These are phyloP conservation scores for Silvanus unidentatus DNA, from an alignment of 2,888 invertebrate genomes.

Conservation along the genomic window DNA sequence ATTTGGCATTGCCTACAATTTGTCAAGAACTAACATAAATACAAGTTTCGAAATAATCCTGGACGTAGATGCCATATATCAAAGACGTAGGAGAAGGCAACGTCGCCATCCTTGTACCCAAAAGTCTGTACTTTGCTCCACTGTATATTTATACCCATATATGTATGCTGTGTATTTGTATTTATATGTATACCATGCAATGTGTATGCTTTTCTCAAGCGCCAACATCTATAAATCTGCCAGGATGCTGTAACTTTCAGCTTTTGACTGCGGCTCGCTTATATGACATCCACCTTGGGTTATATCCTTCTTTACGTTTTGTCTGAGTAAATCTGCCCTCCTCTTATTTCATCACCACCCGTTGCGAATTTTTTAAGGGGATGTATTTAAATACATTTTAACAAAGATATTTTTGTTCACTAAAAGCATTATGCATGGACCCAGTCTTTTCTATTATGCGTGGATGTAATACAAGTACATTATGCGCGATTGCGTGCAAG, in stretches of 20 bases:
- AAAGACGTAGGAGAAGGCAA: conserved; percentile 3
- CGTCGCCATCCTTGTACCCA: conserved; percentile 3
- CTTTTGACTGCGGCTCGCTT: conserved; percentile 20
- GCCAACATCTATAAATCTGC: conserved; percentile 27
- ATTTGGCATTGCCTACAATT: conserved; percentile 5
- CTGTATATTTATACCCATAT: not conserved
- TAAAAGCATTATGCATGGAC: too few species aligned
- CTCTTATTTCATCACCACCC: conserved; percentile 3
- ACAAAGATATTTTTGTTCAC: conserved; percentile 5
- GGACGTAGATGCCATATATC: conserved; percentile 22
- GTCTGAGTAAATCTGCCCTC: conserved; percentile 1
- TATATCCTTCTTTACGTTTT: conserved; percentile 5
- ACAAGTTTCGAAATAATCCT: conserved; percentile 24
- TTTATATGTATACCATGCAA: not conserved
- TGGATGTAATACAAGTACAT: too few species aligned
- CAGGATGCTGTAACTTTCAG: conserved; percentile 23
- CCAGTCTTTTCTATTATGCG: too few species aligned
- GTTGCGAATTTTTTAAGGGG: not conserved
- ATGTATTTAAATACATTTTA: conserved; percentile 3
- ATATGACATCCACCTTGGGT: conserved; percentile 1
- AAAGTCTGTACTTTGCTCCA: conserved; percentile 3
- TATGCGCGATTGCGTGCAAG: too few species aligned
- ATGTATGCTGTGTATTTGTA: not conserved
- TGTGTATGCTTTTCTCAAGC: conserved; percentile 3
- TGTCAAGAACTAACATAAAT: conserved; percentile 19